Base-by-base conservation (phyloP, 2,888 invertebrate species). In the Loripinus fragilis region DNA sequence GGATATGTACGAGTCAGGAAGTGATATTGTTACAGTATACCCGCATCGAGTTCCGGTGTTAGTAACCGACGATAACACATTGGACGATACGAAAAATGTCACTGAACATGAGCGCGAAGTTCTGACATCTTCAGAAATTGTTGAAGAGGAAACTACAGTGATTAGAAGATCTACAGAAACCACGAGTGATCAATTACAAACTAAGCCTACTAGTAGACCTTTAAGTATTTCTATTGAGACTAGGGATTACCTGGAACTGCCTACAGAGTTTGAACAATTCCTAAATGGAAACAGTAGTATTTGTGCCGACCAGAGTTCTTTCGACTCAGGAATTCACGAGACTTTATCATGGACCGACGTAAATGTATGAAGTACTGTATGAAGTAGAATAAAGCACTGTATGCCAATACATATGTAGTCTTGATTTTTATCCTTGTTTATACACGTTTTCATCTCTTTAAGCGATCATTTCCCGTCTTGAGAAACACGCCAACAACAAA, bases 241-340 rank as follows among this genome's bases (percentile, higher is more conserved):
- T 17, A 55, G 17, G 3, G 25, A 55, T 5, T 38, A 35, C 35
- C 65, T 35, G 55, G 66, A 55, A 38, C 42, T 76, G 67, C 72
- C 77, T 1, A 67, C 70, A 68, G 71, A 76, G 41, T 60, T 76
- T n/a, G 76, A 76, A 23, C 64, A 48, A 41, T 76, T 76, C 33
- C 30, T 71, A 8, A 48, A 65, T 41, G 55, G 52, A 42, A 17
- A 17, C 7, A 71, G 64, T 33, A 33, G 67, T 28, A 65, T 45
- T 41, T 48, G 55, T 66, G 55, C 73, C 55, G 87, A 88, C 70
- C 85, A 87, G 78, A 85, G 86, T 60, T 88, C 88, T 0, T 88
- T 87, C 71, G 88, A 89, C 66, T 89, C 89, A 30, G 89, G 88
- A 67, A 88, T 89, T 50, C 88, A 89, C 81, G 89, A 88, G 38